Percentiles rank a stretch among this genome's conserved stretches.
These are phyloP conservation scores for Leptobrachium ailaonicum DNA, from an alignment of 2,113 vertebrate genomes.

Conservation along the genomic window DNA sequence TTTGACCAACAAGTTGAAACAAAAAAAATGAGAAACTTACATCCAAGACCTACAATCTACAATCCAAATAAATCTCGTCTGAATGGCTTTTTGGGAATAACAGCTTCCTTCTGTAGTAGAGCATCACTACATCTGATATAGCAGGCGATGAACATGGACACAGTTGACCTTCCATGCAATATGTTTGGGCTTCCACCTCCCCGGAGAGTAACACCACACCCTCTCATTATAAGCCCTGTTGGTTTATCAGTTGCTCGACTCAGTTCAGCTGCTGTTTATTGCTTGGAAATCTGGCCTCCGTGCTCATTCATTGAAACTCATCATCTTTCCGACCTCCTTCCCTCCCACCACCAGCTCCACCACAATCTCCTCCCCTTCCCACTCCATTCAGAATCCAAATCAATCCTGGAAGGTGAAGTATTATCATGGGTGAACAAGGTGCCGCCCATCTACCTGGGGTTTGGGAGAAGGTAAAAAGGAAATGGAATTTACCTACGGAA, in stretches of 20 bases:
- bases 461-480: conserved; percentile 58
- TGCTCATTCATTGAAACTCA: not conserved
- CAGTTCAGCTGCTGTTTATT: conserved; percentile 39
- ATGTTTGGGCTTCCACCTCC: conserved; percentile 4
- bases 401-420: not conserved
- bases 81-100: not conserved
- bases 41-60: too few relatives aligned
- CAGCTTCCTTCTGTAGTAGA: not conserved
- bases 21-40: too few relatives aligned
- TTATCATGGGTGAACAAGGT: not conserved
- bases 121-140: not conserved
- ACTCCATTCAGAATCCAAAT: not conserved
- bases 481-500: conserved; percentile 97
- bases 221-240: conserved; percentile 20
- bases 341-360: too few relatives aligned
- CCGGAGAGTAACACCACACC: conserved; percentile 28
- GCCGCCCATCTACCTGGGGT: not conserved
- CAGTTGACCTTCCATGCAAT: conserved; percentile 10
- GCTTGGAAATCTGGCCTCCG: conserved; percentile 59
- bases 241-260: conserved; percentile 39
- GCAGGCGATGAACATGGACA: conserved; percentile 27
- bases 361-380: too few relatives aligned
- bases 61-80: not conserved
- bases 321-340: too few relatives aligned
- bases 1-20: too few relatives aligned